Evolutionary conservation across 2,888 invertebrate species (phyloP), one percentile per base, ranked within the genome.

Genomic region (Serrognathus titanus): DNA sequence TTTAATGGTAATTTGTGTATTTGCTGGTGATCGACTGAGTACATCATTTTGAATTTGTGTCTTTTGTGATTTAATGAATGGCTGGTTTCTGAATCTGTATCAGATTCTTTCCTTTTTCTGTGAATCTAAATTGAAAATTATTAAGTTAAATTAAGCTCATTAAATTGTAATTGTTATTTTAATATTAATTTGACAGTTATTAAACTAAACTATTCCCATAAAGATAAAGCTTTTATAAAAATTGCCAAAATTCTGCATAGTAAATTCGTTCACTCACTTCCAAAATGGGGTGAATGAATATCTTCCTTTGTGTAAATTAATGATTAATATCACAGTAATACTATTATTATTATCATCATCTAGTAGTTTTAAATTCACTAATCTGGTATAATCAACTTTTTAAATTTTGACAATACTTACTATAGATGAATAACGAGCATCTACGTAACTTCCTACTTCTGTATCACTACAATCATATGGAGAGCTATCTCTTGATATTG

Each of bases 41-140:
- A 52, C 75, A 75, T 62, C 51, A 57, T 66, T 55, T 62, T 66
- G 54, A 61, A 67, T 69, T 67, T 71, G 60, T 60, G 69, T 35
- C 69, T 66, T 63, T 77, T 75, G 77, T 81, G 13, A 76, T 75
- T 65, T 11, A 72, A 69, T 13, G 12, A 20, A 31, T 48, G 53
- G 2, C 57, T 51, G 5, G 78, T 78, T 66, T 87, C 87, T 8
- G 83, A 81, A 60, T 88, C 88, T 31, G 84, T 82, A 55, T 88
- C 88, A 0, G 85, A 82, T 63, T 86, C 87, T 73, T 85, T 86
- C 48, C 86, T 79, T 74, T 86, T 85, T 60, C 79, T 81, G 62
- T 80, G 82, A 54, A 80, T 73, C 52, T 56, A 37, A 11, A 43
- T 43, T 10, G 13, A 43, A 43, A 40, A 8, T 39, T 41, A n/a